Conservation (phyloP, 2,113 vertebrate species). For the Stigmatopora nigra region DNA sequence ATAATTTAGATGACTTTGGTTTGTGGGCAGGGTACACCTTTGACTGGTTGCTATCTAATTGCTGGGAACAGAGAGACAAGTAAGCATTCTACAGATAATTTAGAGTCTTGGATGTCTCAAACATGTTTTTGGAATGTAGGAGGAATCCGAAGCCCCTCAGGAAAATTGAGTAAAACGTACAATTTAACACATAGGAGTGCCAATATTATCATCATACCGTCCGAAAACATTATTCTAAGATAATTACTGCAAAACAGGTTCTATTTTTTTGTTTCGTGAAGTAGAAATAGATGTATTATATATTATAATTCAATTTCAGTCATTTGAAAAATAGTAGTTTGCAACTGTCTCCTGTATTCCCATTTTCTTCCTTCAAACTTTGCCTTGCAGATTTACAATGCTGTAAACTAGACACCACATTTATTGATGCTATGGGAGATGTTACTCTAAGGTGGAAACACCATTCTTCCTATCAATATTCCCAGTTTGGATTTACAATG, state of each 20-base stretch:
- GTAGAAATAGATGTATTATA: background rate
- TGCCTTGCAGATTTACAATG: background rate
- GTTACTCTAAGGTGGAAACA: background rate
- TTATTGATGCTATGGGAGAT: slow-evolving; percentile 1
- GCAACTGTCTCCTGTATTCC: background rate
- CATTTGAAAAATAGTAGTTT: background rate
- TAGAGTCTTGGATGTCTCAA: background rate
- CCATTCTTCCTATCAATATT: slow-evolving; percentile 24
- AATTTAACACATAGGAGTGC: no score
- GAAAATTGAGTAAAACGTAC: no score
- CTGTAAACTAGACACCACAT: background rate
- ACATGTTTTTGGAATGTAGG: background rate
- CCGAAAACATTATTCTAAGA: background rate
- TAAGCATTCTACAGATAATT: background rate
- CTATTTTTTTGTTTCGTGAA: background rate
- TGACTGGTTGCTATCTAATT: background rate
- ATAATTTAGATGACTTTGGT: background rate
- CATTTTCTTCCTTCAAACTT: background rate
- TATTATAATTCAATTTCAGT: background rate
- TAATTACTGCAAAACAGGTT: background rate
- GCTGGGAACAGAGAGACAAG: background rate
- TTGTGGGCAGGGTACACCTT: background rate
- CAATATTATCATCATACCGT: no score
- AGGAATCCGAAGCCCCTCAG: no score
- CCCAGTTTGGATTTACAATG: slow-evolving; percentile 43